Evolutionary conservation across 2,888 invertebrate genomes (phyloP), one percentile per base, ranked within the genome.

Genomic region (Allacma fusca): DNA sequence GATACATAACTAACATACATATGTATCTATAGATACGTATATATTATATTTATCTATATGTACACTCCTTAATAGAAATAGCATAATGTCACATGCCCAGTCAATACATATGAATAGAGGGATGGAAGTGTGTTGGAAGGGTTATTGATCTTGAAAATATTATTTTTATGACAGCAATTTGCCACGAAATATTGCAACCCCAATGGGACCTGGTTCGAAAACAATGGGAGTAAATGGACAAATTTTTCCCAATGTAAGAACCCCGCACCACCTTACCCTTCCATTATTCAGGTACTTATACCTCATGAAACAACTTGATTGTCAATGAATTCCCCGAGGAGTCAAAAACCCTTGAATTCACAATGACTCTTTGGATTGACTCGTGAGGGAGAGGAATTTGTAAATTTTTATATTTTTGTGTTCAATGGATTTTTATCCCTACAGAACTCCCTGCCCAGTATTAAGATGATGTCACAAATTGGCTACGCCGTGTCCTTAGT

Each of bases 401-500:
- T n/a, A n/a, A n/a, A n/a, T n/a, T n/a, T n/a, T n/a, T n/a, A n/a
- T n/a, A n/a, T n/a, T n/a, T n/a, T n/a, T n/a, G n/a, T n/a, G n/a
- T 34, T 34, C 34, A 34, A 34, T 34, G 9, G 9, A 34, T 34
- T 34, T 9, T 34, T 4, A 2, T 57, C 4, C 57, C 57, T 86
- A 70, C 82, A 87, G 86, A 86, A 86, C 83, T 89, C 89, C 89
- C 78, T 90, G 59, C 89, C 89, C 5, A 85, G 88, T 44, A 87
- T 90, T 68, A 89, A 89, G 84, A 86, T 84, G 12, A 87, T 89
- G 28, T 88, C 90, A 2, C 88, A 88, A 83, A 86, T 89, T 29
- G 90, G 90, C 59, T 90, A 90, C 83, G 86, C 88, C 23, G 86
- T 90, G 26, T 90, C 90, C 0, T 86, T 90, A 71, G 83, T 87